These are phyloP conservation scores for Tiphia femorata DNA, from an alignment of 2,888 invertebrate genomes.

Conservation along the genomic window DNA sequence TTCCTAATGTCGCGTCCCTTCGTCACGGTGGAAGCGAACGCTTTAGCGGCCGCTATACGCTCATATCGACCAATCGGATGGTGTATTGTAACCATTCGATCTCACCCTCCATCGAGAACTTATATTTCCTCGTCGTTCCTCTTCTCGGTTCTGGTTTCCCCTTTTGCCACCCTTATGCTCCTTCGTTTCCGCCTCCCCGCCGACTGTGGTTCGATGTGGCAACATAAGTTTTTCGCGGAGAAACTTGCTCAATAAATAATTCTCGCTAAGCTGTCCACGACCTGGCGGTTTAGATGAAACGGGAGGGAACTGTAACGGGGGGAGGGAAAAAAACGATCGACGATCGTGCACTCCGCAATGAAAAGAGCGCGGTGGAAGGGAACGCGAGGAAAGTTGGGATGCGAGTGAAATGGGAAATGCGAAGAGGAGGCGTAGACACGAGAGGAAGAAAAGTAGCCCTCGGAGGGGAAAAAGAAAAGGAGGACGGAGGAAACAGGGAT, in stretches of 20 bases:
- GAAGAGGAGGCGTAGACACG: constrained; percentile 15
- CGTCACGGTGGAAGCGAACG: no score
- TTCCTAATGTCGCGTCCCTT: no score
- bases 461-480: background rate
- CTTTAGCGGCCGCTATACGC: no score
- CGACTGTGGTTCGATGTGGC: constrained; percentile 30
- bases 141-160: constrained; percentile 1
- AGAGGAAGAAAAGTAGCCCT: no score
- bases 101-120: constrained; percentile 11
- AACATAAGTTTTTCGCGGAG: constrained; percentile 41
- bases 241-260: constrained; percentile 56
- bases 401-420: background rate
- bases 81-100: constrained; percentile 19
- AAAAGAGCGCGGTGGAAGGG: constrained; percentile 22
- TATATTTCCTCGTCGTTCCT: constrained; percentile 18
- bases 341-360: background rate
- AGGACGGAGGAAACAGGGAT: background rate
- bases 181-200: background rate
- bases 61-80: no score
- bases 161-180: constrained; percentile 2
- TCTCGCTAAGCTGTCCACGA: constrained; percentile 36
- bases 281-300: constrained; percentile 19
- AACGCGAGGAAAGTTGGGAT: no score
- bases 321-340: constrained; percentile 23
- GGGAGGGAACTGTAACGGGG: constrained; percentile 2